Evolutionary conservation across 2,113 vertebrate species (phyloP).

Genomic region (Puntigrus tetrazona): DNA sequence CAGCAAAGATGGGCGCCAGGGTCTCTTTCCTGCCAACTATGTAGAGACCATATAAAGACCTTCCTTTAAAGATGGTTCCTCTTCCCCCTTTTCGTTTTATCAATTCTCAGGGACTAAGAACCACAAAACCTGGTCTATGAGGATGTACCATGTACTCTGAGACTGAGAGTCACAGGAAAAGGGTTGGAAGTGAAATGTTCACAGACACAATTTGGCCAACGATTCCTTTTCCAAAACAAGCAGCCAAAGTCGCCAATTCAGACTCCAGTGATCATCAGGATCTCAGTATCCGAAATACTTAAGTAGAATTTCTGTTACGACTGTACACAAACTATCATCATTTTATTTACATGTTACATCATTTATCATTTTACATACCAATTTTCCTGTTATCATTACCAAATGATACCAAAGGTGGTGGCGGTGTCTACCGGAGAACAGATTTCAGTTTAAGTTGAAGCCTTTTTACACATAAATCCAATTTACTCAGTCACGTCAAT

Average conservation of each 20-base stretch:
- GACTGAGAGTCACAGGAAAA: constrained; percentile 32
- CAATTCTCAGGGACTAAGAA: constrained; percentile 49
- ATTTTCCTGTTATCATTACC: constrained; percentile 9
- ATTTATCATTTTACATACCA: neutral
- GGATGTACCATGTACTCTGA: constrained; percentile 43
- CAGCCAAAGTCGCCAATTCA: neutral
- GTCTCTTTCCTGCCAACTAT: constrained; percentile 80
- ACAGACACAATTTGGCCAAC: constrained; percentile 21
- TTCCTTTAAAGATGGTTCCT: constrained; percentile 35
- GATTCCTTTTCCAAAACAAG: neutral
- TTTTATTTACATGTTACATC: constrained; percentile 9
- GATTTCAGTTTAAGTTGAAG: neutral
- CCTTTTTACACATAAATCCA: neutral
- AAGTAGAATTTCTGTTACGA: constrained; percentile 5
- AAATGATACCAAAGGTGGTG: constrained; percentile 14
- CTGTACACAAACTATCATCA: neutral
- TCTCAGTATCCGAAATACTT: neutral
- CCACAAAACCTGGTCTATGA: constrained; percentile 27
- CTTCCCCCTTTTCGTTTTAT: constrained; percentile 22
- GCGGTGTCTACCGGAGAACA: neutral
- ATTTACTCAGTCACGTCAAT: neutral
- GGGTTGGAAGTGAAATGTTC: neutral
- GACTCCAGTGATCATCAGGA: neutral
- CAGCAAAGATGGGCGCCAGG: constrained; percentile 79
- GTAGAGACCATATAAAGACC: constrained; percentile 76